A percentile compares a stretch with the other conserved stretches of the same genome.
Conservation (phyloP, 1,140 invertebrate genomes). For the Choristoneura fumiferana region DNA sequence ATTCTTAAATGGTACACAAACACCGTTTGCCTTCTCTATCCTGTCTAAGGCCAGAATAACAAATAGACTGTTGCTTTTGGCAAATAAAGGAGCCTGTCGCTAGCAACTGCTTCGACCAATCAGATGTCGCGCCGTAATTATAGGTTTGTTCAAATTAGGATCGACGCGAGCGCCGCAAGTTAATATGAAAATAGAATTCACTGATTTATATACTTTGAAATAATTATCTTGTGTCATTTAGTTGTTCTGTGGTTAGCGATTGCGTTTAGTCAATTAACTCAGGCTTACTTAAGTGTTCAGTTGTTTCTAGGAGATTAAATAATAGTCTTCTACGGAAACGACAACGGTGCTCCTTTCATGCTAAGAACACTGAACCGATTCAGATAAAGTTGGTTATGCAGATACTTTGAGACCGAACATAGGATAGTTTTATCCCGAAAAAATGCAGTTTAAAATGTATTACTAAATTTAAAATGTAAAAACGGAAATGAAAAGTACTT, state of each 20-base stretch:
- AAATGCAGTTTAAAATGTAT: too few species aligned
- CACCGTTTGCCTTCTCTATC: background rate
- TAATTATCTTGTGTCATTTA: slow-evolving; percentile 20
- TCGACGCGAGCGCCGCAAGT: slow-evolving; percentile 44
- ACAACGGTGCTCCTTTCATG: too few species aligned
- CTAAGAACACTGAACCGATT: too few species aligned
- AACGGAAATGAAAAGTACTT: too few species aligned
- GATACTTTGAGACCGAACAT: too few species aligned
- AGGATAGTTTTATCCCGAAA: too few species aligned
- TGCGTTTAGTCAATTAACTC: background rate
- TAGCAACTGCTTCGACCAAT: slow-evolving; percentile 45
- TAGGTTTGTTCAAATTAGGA: slow-evolving; percentile 70
- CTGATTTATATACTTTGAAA: slow-evolving; percentile 47
- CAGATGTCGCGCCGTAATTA: slow-evolving; percentile 55
- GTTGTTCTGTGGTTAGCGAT: slow-evolving; percentile 13
- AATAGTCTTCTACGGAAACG: too few species aligned
- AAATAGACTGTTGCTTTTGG: slow-evolving; percentile 11
- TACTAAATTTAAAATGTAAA: too few species aligned
- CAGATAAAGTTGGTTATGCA: too few species aligned
- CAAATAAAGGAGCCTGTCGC: slow-evolving; percentile 13
- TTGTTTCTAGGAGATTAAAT: background rate
- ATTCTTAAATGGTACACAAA: background rate
- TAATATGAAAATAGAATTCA: slow-evolving; percentile 57
- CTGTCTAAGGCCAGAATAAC: slow-evolving; percentile 9
- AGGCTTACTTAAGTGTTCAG: background rate